A percentile compares a stretch with the other conserved stretches of the same genome.
phyloP scores from a whole-genome alignment of 2,888 invertebrate genomes.

The Netelia fuscicornis region DNA sequence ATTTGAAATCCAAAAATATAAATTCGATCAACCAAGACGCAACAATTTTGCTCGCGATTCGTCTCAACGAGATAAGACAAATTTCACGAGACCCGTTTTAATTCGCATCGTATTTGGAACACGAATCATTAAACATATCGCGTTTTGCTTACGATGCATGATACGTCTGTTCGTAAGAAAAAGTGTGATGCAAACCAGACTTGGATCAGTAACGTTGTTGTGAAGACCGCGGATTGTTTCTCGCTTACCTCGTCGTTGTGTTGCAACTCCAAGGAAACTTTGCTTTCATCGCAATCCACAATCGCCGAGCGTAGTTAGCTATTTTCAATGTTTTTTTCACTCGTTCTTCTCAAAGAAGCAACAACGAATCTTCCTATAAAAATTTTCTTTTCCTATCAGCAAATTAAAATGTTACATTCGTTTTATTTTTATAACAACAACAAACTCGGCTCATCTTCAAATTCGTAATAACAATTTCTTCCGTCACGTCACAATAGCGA shows the following conservation, averaged over 20 bases:
- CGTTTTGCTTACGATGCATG: conserved; percentile 10
- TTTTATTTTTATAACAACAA: too few relatives aligned
- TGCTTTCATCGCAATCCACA: background rate
- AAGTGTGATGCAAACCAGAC: background rate
- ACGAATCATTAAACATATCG: background rate
- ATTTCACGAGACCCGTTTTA: background rate
- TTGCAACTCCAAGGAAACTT: conserved; percentile 4
- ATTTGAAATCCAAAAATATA: background rate
- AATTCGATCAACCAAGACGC: background rate
- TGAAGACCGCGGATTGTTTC: conserved; percentile 22
- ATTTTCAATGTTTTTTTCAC: background rate
- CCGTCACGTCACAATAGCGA: too few relatives aligned
- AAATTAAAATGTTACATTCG: too few relatives aligned
- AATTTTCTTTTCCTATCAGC: too few relatives aligned
- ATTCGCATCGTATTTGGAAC: background rate
- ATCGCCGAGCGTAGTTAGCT: background rate
- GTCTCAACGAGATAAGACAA: too few relatives aligned
- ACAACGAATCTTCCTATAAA: too few relatives aligned
- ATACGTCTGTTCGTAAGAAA: background rate
- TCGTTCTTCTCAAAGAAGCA: too few relatives aligned
- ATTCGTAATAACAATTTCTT: too few relatives aligned
- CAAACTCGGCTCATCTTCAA: too few relatives aligned
- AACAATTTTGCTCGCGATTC: too few relatives aligned
- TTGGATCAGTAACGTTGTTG: conserved; percentile 2
- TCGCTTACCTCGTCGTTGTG: background rate